Base-by-base conservation (phyloP, 2,797 vertebrate genomes). In the Etheostoma nigrum region DNA sequence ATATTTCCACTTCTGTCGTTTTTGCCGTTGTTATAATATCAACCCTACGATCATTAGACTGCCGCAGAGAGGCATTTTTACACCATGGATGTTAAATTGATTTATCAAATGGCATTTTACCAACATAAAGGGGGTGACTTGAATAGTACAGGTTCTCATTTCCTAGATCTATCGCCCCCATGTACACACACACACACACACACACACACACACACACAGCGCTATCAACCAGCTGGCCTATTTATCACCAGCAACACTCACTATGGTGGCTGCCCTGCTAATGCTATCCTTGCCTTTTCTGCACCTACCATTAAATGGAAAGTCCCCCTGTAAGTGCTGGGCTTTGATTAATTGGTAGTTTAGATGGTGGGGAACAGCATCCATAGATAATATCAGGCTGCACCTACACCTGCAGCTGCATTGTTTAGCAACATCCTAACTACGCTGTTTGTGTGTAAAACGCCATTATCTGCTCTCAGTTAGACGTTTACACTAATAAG, bases 331-430 rank as follows among this genome's bases (percentile, higher is more conserved):
- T 91, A 88, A 88, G 76, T 63, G 85, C 78, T 21, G 52, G 51
- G 61, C 63, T 84, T 81, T 93, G 91, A 93, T 94, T 91, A 90
- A 93, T 92, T 84, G 87, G 79, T 88, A 80, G 88, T 90, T 89
- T 81, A 79, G 88, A 76, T 67, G 79, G 63, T 42, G 74, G 82
- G 27, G 73, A 86, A 76, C 67, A 78, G 64, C 58, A 10, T 74
- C 61, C 76, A 51, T 62, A 74, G 76, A 87, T 86, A 86, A 79
- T 86, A 87, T 79, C 74, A 85, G 85, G 74, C 84, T 88, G 82
- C 84, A 87, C 82, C 88, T 88, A 60, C 79, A 89, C 87, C 88
- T 87, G 89, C 85, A 79, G 76, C 55, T 74, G 74, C 66, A 72
- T 86, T 92, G 85, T 88, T 88, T 73, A 79, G 78, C 69, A 82